A percentile compares a stretch with the other conserved stretches of the same genome.
phyloP scores from a whole-genome alignment of 2,113 vertebrate genomes.

The crab-eating macaque (Macaca fascicularis) region T2T-MFA8v1.1 NC_088380.1:110424501-110425000 shows the following conservation, averaged over 20 bases:
- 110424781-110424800: not conserved
- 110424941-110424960: not conserved
- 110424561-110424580: constrained; percentile 3
- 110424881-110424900: not conserved
- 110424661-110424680: not conserved
- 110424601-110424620: not conserved
- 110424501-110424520: not conserved
- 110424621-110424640: not conserved
- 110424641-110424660: not conserved
- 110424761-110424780: not conserved
- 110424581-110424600: not conserved
- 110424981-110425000: constrained; percentile 17
- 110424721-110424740: not conserved
- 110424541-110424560: not conserved
- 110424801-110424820: not conserved
- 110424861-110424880: not conserved
- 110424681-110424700: not conserved
- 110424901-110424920: not conserved
- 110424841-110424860: not conserved
- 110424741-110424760: not conserved
- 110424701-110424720: not conserved
- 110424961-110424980: not conserved
- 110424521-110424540: not conserved
- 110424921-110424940: not conserved
- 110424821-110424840: not conserved